Conservation (phyloP, 2,888 invertebrate species). For the Pristionchus arcanus region DNA sequence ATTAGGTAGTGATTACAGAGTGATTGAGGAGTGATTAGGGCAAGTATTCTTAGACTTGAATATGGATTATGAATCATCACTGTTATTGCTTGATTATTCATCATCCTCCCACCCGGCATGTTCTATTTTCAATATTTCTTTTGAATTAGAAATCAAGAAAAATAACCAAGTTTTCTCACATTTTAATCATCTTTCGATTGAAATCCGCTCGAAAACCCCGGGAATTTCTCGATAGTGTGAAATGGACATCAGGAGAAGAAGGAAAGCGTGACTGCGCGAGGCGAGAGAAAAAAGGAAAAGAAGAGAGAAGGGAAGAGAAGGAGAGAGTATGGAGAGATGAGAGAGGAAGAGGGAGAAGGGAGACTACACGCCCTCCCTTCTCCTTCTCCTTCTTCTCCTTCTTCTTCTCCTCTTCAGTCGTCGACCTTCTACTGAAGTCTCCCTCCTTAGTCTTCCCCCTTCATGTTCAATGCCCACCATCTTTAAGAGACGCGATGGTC, state of each 20-base stretch:
- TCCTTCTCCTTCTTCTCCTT: constrained; percentile 44
- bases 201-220: not conserved
- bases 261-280: constrained; percentile 15
- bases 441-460: not conserved
- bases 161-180: not conserved
- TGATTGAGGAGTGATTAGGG: too few species aligned
- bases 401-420: constrained; percentile 31
- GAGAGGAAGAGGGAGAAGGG: not conserved
- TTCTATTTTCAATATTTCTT: not conserved
- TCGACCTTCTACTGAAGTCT: constrained; percentile 21
- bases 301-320: not conserved
- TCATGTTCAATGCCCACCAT: constrained; percentile 45
- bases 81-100: too few species aligned
- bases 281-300: constrained; percentile 4
- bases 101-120: not conserved
- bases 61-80: too few species aligned
- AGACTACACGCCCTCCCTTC: constrained; percentile 35
- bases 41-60: not conserved
- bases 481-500: constrained; percentile 61
- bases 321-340: not conserved
- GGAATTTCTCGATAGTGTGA: not conserved
- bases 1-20: too few species aligned
- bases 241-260: not conserved
- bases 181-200: not conserved
- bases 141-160: not conserved